Base-by-base conservation (phyloP, 2,113 vertebrate species). In the Colaptes auratus region DNA sequence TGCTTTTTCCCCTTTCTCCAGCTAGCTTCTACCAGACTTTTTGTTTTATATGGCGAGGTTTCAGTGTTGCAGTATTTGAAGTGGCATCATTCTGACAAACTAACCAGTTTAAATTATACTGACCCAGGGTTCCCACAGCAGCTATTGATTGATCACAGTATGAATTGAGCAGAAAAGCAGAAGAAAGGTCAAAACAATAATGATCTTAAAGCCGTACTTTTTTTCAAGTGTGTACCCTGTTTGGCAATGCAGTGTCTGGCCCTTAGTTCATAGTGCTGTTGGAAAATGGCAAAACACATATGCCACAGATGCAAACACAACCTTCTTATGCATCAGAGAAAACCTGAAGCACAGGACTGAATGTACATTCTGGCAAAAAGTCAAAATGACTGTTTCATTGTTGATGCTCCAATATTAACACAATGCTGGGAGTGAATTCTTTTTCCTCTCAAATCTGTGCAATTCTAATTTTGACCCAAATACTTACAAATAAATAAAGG, bases 71-170 rank as follows among this genome's bases (percentile, higher is more conserved):
- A n/a, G 53, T 80, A 63, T 93, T 83, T 86, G 82, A 92, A 94
- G 67, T 74, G 53, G 72, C 69, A 88, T 89, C 78, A 56, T 85
- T 90, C 87, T 89, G 87, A 93, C 79, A 91, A 65, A 85, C 52
- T 86, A 95, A 93, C 75, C 72, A 86, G 64, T 80, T 90, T 71
- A 91, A 96, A 92, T 94, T 80, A 88, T 86, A 83, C 88, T 88
- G 92, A 89, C 82, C 92, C 85, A 67, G 36, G 77, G 67, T 52
- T 91, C 65, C 78, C 79, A 86, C 60, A 83, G 82, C 78, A 92
- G 78, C 67, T 89, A 87, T 88, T 93, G 91, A 95, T 77, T 92
- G 87, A 96, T 94, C 87, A 93, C 85, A 81, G 67, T 83, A 80
- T 58, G 93, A 87, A 83, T 3, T 35, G 75, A 93, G 72, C 65